phyloP scores from a whole-genome alignment of 2,113 vertebrate genomes.

The Pleuronectes platessa region DNA sequence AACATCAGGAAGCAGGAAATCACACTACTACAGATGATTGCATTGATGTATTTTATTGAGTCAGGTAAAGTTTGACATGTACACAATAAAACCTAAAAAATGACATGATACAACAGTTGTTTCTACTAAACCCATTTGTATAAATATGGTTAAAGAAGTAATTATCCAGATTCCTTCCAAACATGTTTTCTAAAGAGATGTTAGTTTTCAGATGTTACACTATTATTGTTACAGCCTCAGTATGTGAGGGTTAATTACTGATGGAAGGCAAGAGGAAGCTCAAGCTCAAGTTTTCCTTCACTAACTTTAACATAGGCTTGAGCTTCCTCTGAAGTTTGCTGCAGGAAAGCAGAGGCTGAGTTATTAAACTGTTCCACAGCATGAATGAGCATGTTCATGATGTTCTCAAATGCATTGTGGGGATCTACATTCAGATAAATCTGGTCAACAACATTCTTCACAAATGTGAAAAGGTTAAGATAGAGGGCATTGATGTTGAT shows the following conservation, averaged over 20 bases:
- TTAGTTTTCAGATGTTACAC: constrained; percentile 57
- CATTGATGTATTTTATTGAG: constrained; percentile 64
- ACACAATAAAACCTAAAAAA: constrained; percentile 48
- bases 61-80: constrained; percentile 41
- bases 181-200: constrained; percentile 56
- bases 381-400: constrained; percentile 41
- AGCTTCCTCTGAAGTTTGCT: constrained; percentile 69
- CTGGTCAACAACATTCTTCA: constrained; percentile 73
- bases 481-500: constrained; percentile 69
- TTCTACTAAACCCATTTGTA: constrained; percentile 50
- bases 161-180: too few species aligned
- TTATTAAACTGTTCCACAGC: constrained; percentile 70
- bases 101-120: constrained; percentile 43
- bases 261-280: constrained; percentile 79
- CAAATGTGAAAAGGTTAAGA: constrained; percentile 49
- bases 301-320: constrained; percentile 74
- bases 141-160: constrained; percentile 68
- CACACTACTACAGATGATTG: constrained; percentile 5
- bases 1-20: background rate
- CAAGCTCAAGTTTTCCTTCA: constrained; percentile 84
- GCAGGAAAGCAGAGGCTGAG: constrained; percentile 74
- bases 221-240: constrained; percentile 22
- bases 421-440: constrained; percentile 33
- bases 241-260: constrained; percentile 68
- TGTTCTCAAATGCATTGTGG: background rate